Conservation (phyloP, 2,113 vertebrate genomes). For the Morone saxatilis region DNA sequence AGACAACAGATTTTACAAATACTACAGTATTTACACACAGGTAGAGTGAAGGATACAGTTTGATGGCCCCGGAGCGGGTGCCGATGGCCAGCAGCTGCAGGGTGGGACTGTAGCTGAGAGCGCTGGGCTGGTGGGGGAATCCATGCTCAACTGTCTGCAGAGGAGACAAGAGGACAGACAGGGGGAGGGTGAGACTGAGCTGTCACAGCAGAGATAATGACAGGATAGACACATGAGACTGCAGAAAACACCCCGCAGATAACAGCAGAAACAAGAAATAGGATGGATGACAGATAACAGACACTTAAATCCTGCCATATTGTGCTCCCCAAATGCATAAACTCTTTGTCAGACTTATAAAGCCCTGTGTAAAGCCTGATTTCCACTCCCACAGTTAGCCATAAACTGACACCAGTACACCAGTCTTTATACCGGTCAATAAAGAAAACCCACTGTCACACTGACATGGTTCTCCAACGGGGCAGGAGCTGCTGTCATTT, state of each 20-base stretch:
- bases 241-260: neutral
- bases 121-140: conserved; percentile 98
- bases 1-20: too few species aligned
- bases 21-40: neutral
- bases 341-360: too few species aligned
- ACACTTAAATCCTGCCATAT: neutral
- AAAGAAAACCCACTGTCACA: neutral
- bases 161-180: conserved; percentile 48
- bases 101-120: conserved; percentile 91
- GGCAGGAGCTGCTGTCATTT: neutral
- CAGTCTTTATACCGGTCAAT: neutral
- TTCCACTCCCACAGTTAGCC: too few species aligned
- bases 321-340: too few species aligned
- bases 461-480: neutral
- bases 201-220: conserved; percentile 21
- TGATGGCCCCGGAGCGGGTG: conserved; percentile 95
- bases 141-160: conserved; percentile 97
- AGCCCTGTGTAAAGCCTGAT: too few species aligned
- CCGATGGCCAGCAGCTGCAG: conserved; percentile 94
- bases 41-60: conserved; percentile 93
- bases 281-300: neutral
- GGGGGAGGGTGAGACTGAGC: neutral
- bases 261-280: conserved; percentile 7
- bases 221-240: conserved; percentile 11
- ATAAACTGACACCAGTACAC: neutral